Percentiles rank a stretch among this genome's conserved stretches.
Evolutionary conservation across 1,140 invertebrate genomes (phyloP).

Genomic region (Drosophila simulans): DNA sequence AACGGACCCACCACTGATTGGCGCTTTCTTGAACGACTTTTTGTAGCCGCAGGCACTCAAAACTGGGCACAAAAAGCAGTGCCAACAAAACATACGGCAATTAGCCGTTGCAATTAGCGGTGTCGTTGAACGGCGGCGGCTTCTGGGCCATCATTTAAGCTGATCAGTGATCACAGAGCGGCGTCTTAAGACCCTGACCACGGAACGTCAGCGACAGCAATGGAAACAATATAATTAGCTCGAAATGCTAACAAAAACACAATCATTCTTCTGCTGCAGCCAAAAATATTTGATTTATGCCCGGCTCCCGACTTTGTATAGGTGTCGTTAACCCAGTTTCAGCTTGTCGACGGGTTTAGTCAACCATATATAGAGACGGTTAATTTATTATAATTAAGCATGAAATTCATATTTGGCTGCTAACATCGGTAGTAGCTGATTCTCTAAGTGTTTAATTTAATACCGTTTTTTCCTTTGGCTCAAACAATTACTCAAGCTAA

Average conservation of each 20-base stretch:
- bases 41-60: slow-evolving; percentile 58
- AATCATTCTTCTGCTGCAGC: slow-evolving; percentile 31
- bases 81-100: slow-evolving; percentile 47
- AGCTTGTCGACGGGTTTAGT: slow-evolving; percentile 41
- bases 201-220: slow-evolving; percentile 21
- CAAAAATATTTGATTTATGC: slow-evolving; percentile 15
- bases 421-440: slow-evolving; percentile 9
- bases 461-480: slow-evolving; percentile 26
- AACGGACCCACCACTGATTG: slow-evolving; percentile 64
- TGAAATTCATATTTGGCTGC: slow-evolving; percentile 26
- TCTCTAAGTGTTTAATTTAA: slow-evolving; percentile 47
- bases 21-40: slow-evolving; percentile 74
- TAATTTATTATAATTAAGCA: slow-evolving; percentile 65
- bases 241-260: slow-evolving; percentile 31
- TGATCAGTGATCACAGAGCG: slow-evolving; percentile 71
- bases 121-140: slow-evolving; percentile 51
- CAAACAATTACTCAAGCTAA: slow-evolving; percentile 10
- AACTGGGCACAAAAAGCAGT: slow-evolving; percentile 18
- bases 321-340: slow-evolving; percentile 21
- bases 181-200: slow-evolving; percentile 57
- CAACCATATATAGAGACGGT: slow-evolving; percentile 12
- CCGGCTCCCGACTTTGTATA: slow-evolving; percentile 3
- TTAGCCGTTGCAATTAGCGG: slow-evolving; percentile 61
- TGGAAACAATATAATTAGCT: slow-evolving; percentile 51
- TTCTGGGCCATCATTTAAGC: slow-evolving; percentile 77